Percentiles rank a stretch among this genome's conserved stretches.
These are phyloP conservation scores for Pterostichus niger DNA, from an alignment of 2,888 invertebrate genomes.

Conservation along the genomic window DNA sequence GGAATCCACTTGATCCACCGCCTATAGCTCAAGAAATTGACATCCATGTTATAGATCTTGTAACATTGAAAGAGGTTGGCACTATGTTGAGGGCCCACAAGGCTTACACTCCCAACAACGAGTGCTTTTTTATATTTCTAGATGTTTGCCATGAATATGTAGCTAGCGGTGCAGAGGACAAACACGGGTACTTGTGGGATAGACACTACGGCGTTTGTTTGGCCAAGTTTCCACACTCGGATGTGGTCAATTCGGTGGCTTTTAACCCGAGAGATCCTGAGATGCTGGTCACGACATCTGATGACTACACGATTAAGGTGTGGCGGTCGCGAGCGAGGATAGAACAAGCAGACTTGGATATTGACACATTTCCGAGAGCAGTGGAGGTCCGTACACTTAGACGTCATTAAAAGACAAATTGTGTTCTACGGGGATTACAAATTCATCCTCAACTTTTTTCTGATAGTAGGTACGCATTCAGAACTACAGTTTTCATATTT, in stretches of 20 bases:
- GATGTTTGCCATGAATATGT: constrained; percentile 91
- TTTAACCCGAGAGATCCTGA: constrained; percentile 90
- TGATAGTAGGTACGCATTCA: not conserved
- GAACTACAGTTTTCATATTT: not conserved
- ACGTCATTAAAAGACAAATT: constrained; percentile 36
- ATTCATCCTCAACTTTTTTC: constrained; percentile 17
- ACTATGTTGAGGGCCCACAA: constrained; percentile 89
- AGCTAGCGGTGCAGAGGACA: constrained; percentile 92
- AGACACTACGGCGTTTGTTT: constrained; percentile 89
- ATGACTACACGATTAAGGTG: constrained; percentile 88
- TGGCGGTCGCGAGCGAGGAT: constrained; percentile 78
- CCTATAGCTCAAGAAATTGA: constrained; percentile 93
- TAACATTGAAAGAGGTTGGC: constrained; percentile 86
- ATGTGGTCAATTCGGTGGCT: constrained; percentile 92
- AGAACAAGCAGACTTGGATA: constrained; percentile 76
- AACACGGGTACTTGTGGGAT: constrained; percentile 91
- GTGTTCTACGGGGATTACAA: constrained; percentile 1
- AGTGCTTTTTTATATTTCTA: constrained; percentile 92
- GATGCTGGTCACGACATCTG: constrained; percentile 90
- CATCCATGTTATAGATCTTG: constrained; percentile 91
- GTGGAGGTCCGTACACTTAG: constrained; percentile 76
- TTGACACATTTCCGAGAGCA: constrained; percentile 75
- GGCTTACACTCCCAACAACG: constrained; percentile 90
- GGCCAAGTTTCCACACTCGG: constrained; percentile 86
- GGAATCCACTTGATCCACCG: constrained; percentile 88